These are phyloP conservation scores for Temnothorax nylanderi DNA, from an alignment of 1,140 invertebrate species.

Conservation along the genomic window DNA sequence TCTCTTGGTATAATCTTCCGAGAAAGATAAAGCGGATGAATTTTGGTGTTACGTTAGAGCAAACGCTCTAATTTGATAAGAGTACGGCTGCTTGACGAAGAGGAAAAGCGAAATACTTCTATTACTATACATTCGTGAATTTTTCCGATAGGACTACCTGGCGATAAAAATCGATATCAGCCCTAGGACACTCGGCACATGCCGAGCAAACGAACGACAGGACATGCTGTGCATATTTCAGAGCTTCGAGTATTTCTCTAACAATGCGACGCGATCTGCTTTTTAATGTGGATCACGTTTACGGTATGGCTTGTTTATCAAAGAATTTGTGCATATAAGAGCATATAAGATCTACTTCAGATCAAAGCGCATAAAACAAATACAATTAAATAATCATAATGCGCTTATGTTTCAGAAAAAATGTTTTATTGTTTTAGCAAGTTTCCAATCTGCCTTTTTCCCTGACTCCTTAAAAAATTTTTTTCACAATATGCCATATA, in stretches of 20 bases:
- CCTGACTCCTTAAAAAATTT: background rate
- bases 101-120: slow-evolving; percentile 22
- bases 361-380: background rate
- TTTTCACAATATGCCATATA: background rate
- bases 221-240: slow-evolving; percentile 64
- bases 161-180: slow-evolving; percentile 67
- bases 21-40: background rate
- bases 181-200: slow-evolving; percentile 54
- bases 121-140: slow-evolving; percentile 45
- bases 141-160: slow-evolving; percentile 41
- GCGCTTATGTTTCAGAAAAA: background rate
- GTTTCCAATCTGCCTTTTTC: background rate
- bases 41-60: background rate
- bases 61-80: background rate
- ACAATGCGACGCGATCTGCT: slow-evolving; percentile 62
- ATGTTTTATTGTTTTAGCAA: background rate
- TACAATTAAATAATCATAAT: background rate
- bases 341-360: background rate
- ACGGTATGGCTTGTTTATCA: slow-evolving; percentile 62
- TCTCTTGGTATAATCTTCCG: background rate
- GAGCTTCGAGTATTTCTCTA: slow-evolving; percentile 55
- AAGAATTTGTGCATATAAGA: slow-evolving; percentile 53
- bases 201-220: slow-evolving; percentile 67
- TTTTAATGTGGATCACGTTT: slow-evolving; percentile 62
- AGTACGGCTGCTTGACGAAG: background rate